Evolutionary conservation across 2,888 invertebrate genomes (phyloP).

Genomic region (Tupiocoris notatus): DNA sequence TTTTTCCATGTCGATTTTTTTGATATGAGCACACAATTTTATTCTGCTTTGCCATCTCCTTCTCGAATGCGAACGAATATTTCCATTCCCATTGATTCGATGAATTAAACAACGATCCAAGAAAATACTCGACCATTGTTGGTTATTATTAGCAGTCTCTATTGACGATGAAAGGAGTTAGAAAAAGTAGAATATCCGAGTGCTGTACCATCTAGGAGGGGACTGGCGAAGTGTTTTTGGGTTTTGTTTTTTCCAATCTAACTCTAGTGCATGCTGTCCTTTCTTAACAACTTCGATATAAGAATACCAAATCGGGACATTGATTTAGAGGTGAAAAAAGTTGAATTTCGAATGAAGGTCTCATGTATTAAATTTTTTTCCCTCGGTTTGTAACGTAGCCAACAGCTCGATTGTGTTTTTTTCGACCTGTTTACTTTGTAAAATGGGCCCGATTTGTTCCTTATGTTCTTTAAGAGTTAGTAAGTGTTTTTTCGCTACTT

Average conservation of each 20-base stretch:
- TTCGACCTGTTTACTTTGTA: not conserved
- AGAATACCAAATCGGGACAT: slow-evolving; percentile 22
- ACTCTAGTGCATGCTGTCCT: slow-evolving; percentile 33
- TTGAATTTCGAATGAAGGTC: too few relatives aligned
- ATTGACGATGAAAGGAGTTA: not conserved
- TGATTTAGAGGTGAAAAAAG: not conserved
- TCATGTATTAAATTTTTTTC: too few relatives aligned
- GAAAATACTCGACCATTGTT: not conserved
- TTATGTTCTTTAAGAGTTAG: slow-evolving; percentile 27
- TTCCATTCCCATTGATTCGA: not conserved
- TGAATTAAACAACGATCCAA: too few relatives aligned
- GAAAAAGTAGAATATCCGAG: not conserved
- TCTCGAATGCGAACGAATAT: slow-evolving; percentile 23
- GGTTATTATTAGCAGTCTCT: too few relatives aligned
- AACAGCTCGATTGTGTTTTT: not conserved
- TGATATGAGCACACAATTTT: slow-evolving; percentile 28
- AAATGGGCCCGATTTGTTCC: slow-evolving; percentile 20
- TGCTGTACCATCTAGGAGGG: slow-evolving; percentile 38
- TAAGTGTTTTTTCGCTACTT: slow-evolving; percentile 40
- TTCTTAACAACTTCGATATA: slow-evolving; percentile 13
- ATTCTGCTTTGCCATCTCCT: slow-evolving; percentile 36
- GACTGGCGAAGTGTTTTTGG: slow-evolving; percentile 25
- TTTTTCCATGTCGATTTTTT: too few relatives aligned
- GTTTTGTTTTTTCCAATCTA: slow-evolving; percentile 23
- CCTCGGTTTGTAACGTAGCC: not conserved